Conservation (phyloP, 2,113 vertebrate species). For the Chiloscyllium plagiosum region DNA sequence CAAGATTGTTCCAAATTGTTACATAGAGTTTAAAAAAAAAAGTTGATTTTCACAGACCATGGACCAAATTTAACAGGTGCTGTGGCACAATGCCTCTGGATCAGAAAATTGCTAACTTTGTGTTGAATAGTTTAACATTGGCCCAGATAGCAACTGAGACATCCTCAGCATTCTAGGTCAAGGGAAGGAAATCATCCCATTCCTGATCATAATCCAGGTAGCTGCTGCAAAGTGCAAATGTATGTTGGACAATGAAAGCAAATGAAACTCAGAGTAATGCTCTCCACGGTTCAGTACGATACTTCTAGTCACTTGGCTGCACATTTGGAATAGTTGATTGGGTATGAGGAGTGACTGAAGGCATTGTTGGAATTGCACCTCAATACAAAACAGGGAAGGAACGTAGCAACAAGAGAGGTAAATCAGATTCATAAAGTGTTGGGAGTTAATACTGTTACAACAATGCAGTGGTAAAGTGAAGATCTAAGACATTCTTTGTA, state of each 20-base stretch:
- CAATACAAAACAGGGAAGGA: background rate
- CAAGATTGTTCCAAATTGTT: background rate
- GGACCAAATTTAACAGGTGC: background rate
- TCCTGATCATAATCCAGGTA: background rate
- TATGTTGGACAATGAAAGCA: background rate
- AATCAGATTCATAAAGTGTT: background rate
- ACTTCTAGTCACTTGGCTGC: background rate
- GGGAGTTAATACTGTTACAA: background rate
- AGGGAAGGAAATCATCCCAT: background rate
- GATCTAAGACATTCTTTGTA: background rate
- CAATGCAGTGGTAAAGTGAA: background rate
- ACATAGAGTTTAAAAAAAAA: background rate
- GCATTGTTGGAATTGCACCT: no score
- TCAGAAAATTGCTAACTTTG: background rate
- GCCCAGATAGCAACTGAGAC: background rate
- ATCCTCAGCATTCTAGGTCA: background rate
- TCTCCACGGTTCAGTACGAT: background rate
- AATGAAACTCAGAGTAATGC: background rate
- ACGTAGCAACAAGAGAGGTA: background rate
- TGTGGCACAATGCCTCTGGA: background rate
- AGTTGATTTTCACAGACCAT: background rate
- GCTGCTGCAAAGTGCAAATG: no score
- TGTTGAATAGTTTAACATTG: background rate
- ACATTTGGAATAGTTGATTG: background rate
- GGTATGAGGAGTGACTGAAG: background rate